Percentiles rank a stretch among this genome's conserved stretches.
These are phyloP conservation scores for Drosophila pegasa DNA, from an alignment of 2,888 invertebrate genomes.

Conservation along the genomic window DNA sequence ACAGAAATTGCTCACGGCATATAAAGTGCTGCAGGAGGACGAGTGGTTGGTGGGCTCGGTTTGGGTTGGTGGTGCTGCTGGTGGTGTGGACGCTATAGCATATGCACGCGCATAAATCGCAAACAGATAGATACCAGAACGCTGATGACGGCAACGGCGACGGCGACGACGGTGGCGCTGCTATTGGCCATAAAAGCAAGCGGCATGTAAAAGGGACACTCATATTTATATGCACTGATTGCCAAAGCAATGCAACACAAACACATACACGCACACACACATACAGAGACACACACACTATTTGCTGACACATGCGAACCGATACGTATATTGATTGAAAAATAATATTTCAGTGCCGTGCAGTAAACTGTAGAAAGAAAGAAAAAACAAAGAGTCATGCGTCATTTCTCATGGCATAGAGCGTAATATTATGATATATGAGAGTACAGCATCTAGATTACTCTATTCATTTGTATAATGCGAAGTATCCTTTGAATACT, in stretches of 20 bases:
- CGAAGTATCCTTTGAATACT: constrained; percentile 1
- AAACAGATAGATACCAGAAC: constrained; percentile 61
- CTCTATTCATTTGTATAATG: constrained; percentile 18
- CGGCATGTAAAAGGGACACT: constrained; percentile 77
- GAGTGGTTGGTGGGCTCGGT: not conserved
- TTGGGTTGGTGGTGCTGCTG: not conserved
- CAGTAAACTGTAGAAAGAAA: constrained; percentile 19
- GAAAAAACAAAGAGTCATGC: constrained; percentile 4
- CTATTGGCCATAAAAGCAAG: constrained; percentile 69
- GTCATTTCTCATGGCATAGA: constrained; percentile 38
- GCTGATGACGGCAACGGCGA: constrained; percentile 41
- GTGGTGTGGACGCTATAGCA: constrained; percentile 37
- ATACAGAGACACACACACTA: constrained; percentile 2
- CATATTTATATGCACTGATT: constrained; percentile 81
- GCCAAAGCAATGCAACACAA: constrained; percentile 72
- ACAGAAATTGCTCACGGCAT: constrained; percentile 77
- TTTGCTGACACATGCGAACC: constrained; percentile 28
- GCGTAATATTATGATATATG: constrained; percentile 44
- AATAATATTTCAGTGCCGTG: constrained; percentile 66
- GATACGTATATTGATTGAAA: constrained; percentile 69
- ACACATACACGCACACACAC: constrained; percentile 29
- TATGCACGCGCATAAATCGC: constrained; percentile 76
- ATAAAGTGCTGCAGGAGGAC: constrained; percentile 63
- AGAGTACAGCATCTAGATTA: constrained; percentile 33
- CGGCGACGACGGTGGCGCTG: constrained; percentile 29